Percentiles rank a stretch among this genome's conserved stretches.
phyloP scores from a whole-genome alignment of 64 coral and sea anemone species.

The Pachyseris speciosa region DNA sequence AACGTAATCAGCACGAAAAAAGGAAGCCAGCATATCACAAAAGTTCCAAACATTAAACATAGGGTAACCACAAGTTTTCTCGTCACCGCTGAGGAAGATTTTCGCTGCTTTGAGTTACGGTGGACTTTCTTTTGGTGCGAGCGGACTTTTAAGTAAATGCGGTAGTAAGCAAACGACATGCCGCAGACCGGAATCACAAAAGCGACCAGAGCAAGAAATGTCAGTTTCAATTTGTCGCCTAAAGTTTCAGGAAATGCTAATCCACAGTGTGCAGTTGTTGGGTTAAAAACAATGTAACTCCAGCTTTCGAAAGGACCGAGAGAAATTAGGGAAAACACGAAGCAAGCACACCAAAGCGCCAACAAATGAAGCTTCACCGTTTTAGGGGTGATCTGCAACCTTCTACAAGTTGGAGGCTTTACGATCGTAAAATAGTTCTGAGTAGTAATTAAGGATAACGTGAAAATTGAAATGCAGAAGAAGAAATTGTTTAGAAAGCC shows the following conservation, averaged over 20 bases:
- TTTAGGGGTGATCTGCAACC: constrained; percentile 57
- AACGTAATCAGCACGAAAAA: constrained; percentile 85
- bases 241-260: constrained; percentile 72
- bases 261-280: constrained; percentile 86
- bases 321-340: constrained; percentile 58
- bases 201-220: constrained; percentile 58
- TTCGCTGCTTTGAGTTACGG: not conserved
- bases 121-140: constrained; percentile 51
- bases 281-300: constrained; percentile 79
- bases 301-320: constrained; percentile 80
- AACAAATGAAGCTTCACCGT: constrained; percentile 57
- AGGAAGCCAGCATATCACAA: constrained; percentile 81
- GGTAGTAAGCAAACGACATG: constrained; percentile 75
- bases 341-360: constrained; percentile 57
- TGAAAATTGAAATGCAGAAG: constrained; percentile 93
- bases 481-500: constrained; percentile 92
- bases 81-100: constrained; percentile 12
- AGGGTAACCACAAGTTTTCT: constrained; percentile 78
- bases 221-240: constrained; percentile 62
- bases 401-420: constrained; percentile 24
- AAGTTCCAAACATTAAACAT: constrained; percentile 88
- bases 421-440: constrained; percentile 85
- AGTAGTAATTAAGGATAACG: constrained; percentile 66
- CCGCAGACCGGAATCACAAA: constrained; percentile 63
- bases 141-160: constrained; percentile 74